phyloP scores from a whole-genome alignment of 2,113 vertebrate genomes.

The Apeltes quadracus region DNA sequence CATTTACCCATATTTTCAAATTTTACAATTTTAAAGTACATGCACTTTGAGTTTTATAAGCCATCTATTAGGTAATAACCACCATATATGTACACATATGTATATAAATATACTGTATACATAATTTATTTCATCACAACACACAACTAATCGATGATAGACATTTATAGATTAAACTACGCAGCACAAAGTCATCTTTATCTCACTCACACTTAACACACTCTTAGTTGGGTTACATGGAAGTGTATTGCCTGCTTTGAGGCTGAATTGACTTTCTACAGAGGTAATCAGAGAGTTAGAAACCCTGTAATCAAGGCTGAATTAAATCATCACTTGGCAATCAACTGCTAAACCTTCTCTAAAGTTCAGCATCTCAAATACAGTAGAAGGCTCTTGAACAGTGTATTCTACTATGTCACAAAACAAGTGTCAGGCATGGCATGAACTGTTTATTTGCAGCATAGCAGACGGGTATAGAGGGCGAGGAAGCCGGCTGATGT shows the following conservation, averaged over 20 bases:
- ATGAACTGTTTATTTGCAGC: conserved; percentile 18
- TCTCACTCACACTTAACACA: background rate
- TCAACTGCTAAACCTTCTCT: background rate
- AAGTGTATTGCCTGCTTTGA: background rate
- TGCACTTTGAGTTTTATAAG: no score
- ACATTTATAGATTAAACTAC: background rate
- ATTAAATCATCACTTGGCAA: background rate
- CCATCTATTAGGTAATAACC: no score
- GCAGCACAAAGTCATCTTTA: background rate
- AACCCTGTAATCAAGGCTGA: background rate
- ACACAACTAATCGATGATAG: background rate
- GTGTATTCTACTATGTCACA: background rate
- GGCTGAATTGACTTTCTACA: background rate
- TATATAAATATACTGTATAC: no score
- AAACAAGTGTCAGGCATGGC: background rate
- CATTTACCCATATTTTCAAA: no score
- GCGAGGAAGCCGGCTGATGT: conserved; percentile 11
- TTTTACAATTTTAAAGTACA: no score
- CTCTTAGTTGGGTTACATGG: background rate
- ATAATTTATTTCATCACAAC: background rate
- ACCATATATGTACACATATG: no score
- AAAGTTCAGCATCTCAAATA: background rate
- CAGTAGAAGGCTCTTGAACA: background rate
- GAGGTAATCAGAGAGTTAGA: conserved; percentile 8
- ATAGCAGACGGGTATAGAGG: background rate